Base-by-base conservation (phyloP, 2,113 vertebrate genomes). In the Eudyptes chrysolophus region DNA sequence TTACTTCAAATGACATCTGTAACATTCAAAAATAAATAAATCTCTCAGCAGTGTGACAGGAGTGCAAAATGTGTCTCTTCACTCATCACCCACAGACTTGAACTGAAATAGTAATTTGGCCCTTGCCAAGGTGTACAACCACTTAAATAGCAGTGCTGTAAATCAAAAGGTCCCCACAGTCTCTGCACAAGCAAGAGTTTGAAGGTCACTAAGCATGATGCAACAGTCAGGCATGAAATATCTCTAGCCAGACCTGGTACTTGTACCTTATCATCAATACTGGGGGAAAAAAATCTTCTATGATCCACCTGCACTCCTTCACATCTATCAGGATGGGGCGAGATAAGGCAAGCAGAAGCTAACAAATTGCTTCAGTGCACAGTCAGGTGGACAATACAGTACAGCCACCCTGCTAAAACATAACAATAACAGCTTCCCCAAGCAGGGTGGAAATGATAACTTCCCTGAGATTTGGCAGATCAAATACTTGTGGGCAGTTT, bases 71-170 rank as follows among this genome's bases (percentile, higher is more conserved):
- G 71, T 92, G 87, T 89, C 84, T 96, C 78, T 86, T 95, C 92
- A 94, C 82, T 94, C 40, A 18, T 85, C 94, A 93, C 84, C 65
- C 93, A 74, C 78, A 96, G 92, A 70, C 75, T 74, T 77, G 89
- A 96, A 87, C 94, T 92, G 94, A 86, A 96, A 86, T 65, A 90
- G 89, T 91, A 74, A 94, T 84, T 55, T 95, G 97, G 94, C 93
- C 94, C 95, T 90, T 85, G 94, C 94, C 93, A 96, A 97, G 96
- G 96, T 95, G 95, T 95, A 95, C 89, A 96, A 52, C 51, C 58
- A 24, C 92, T 94, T 80, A 83, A 80, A 87, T 48, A 96, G 64
- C 5, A 84, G 55, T 30, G 87, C 92, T 92, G 62, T 94, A 94
- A 96, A 94, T 97, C 95, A 94, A 80, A 88, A 90, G 82, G 89